phyloP scores from a whole-genome alignment of 2,888 invertebrate species.

The Mesoligia furuncula region DNA sequence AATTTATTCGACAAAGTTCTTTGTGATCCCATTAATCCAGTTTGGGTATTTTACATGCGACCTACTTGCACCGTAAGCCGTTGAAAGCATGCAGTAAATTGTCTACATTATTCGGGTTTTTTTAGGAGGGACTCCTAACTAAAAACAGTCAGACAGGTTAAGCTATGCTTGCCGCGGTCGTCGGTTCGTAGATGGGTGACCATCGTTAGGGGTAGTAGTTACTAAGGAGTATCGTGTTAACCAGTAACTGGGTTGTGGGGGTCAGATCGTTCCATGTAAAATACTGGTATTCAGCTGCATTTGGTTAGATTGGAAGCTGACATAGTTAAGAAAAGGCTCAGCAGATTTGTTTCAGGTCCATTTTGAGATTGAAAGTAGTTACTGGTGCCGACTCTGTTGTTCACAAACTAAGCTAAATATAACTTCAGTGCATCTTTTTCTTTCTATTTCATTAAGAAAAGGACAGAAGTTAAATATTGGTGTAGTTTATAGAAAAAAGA shows the following conservation, averaged over 20 bases:
- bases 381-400: too few relatives aligned
- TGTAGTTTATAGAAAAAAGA: too few relatives aligned
- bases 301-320: background rate
- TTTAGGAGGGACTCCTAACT: background rate
- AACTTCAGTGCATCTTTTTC: too few relatives aligned
- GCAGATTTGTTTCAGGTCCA: background rate
- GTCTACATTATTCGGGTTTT: background rate
- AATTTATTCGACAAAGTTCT: constrained; percentile 59
- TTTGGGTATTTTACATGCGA: constrained; percentile 52
- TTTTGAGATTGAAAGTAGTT: background rate
- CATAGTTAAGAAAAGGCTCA: background rate
- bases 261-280: too few relatives aligned
- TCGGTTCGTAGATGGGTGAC: background rate
- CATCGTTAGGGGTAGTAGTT: background rate
- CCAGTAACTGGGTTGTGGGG: too few relatives aligned
- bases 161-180: background rate
- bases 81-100: constrained; percentile 7
- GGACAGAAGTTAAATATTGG: too few relatives aligned
- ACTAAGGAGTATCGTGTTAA: too few relatives aligned
- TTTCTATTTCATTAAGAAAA: too few relatives aligned
- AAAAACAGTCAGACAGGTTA: background rate
- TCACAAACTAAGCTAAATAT: too few relatives aligned
- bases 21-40: constrained; percentile 58
- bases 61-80: constrained; percentile 25
- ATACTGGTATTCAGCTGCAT: background rate